These are phyloP conservation scores for Lutjanus erythropterus DNA, from an alignment of 2,113 vertebrate species.

Conservation along the genomic window DNA sequence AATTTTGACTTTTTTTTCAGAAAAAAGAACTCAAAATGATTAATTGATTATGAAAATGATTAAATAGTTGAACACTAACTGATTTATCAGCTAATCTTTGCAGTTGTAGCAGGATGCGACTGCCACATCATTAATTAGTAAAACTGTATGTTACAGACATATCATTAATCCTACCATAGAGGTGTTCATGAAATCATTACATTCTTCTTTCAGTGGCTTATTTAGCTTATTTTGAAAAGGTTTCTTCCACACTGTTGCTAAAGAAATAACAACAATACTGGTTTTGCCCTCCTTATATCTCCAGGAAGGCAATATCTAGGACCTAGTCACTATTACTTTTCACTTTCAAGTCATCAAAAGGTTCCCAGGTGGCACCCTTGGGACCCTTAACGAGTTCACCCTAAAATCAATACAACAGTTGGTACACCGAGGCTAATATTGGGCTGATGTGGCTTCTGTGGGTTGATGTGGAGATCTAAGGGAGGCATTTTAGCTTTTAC, in stretches of 20 bases:
- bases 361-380: slow-evolving; percentile 40
- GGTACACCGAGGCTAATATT: slow-evolving; percentile 30
- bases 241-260: background rate
- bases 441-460: slow-evolving; percentile 30
- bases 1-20: too few relatives aligned
- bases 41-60: too few relatives aligned
- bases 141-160: background rate
- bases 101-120: too few relatives aligned
- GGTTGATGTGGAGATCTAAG: slow-evolving; percentile 13
- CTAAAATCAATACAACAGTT: slow-evolving; percentile 61
- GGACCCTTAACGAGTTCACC: slow-evolving; percentile 50
- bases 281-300: background rate
- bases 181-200: background rate
- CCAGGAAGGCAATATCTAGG: slow-evolving; percentile 18
- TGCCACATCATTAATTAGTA: background rate
- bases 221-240: background rate
- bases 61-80: too few relatives aligned
- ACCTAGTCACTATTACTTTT: slow-evolving; percentile 23
- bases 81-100: too few relatives aligned
- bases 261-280: slow-evolving; percentile 19
- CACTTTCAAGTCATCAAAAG: slow-evolving; percentile 49
- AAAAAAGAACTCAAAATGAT: too few relatives aligned
- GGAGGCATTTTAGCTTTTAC: slow-evolving; percentile 11
- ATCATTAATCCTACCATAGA: background rate
- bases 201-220: background rate